These are phyloP conservation scores for Frankliniella fusca DNA, from an alignment of 2,888 invertebrate genomes.

Conservation along the genomic window DNA sequence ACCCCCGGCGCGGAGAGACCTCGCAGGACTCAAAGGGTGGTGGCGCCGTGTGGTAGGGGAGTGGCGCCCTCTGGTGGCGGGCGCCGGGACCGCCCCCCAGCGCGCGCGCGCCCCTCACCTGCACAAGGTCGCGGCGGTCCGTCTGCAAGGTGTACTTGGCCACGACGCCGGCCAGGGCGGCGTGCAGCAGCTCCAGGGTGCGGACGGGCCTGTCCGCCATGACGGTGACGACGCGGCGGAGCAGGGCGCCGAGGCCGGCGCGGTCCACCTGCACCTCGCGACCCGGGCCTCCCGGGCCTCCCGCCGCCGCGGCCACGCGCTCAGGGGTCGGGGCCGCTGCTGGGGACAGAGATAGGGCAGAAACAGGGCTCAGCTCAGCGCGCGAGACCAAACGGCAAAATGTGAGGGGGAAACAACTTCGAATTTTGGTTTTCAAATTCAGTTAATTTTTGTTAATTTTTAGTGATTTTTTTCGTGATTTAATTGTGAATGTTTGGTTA, in stretches of 20 bases:
- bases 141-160: neutral
- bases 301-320: too few relatives aligned
- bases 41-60: neutral
- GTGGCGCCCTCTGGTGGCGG: neutral
- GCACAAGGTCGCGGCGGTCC: neutral
- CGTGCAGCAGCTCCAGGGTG: neutral
- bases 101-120: neutral
- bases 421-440: too few relatives aligned
- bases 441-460: too few relatives aligned
- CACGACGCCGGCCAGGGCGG: slow-evolving; percentile 13
- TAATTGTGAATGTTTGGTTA: too few relatives aligned
- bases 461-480: too few relatives aligned
- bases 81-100: neutral
- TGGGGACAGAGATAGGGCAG: neutral
- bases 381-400: neutral
- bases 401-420: too few relatives aligned
- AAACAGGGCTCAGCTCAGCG: neutral
- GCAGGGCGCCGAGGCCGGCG: neutral
- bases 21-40: neutral
- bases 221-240: neutral
- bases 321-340: too few relatives aligned
- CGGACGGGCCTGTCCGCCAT: slow-evolving; percentile 10
- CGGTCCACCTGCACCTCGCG: neutral
- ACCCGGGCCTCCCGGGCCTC: neutral
- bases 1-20: neutral